Percentiles rank a stretch among this genome's conserved stretches.
These are phyloP conservation scores for Chaetura pelagica DNA, from an alignment of 2,113 vertebrate species.

Conservation along the genomic window DNA sequence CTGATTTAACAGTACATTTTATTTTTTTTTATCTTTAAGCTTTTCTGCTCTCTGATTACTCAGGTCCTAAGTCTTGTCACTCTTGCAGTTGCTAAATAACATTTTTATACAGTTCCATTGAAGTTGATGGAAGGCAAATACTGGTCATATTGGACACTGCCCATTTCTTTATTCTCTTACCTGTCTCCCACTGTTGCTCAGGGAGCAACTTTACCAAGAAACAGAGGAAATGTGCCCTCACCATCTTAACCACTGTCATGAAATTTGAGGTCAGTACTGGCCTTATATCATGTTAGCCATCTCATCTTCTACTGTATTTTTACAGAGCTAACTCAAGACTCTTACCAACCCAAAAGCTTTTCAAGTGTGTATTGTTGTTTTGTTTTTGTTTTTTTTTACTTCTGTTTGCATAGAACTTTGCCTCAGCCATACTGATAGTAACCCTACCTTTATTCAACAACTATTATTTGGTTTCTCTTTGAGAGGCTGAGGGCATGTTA, in stretches of 20 bases:
- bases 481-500: not conserved
- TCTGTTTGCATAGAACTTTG: not conserved
- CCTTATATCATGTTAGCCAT: not conserved
- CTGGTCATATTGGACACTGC: not conserved
- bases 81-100: not conserved
- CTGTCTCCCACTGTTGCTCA: not conserved
- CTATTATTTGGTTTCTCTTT: not conserved
- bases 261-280: not conserved
- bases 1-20: not conserved
- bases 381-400: not conserved
- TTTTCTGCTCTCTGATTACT: not conserved
- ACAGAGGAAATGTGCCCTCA: not conserved
- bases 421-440: not conserved
- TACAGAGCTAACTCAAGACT: not conserved
- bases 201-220: not conserved
- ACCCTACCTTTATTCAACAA: not conserved
- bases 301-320: not conserved
- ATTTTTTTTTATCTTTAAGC: not conserved
- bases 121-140: not conserved
- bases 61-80: not conserved
- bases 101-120: not conserved
- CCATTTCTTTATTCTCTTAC: not conserved
- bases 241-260: not conserved
- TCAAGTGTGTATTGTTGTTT: accelerated
- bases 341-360: not conserved